Evolutionary conservation across 53 echinoderm and acorn worm species (phyloP).

Genomic region (Holothuria scabra): DNA sequence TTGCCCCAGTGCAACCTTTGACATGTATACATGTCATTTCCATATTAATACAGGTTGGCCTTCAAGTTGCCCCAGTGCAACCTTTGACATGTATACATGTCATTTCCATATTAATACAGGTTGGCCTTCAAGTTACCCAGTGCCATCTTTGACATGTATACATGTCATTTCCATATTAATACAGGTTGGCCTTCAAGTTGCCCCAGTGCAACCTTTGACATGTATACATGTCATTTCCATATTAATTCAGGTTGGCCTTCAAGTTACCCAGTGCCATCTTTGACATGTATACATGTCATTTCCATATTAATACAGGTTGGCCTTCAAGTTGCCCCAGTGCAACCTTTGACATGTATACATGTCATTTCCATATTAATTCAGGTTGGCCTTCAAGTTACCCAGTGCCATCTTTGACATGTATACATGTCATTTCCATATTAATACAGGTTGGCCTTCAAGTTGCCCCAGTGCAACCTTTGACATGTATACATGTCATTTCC

Average conservation of each 20-base stretch:
- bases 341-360: no score
- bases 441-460: slow-evolving; percentile 88
- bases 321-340: slow-evolving; percentile 83
- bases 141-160: no score
- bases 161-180: not conserved
- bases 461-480: slow-evolving; percentile 54
- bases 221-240: not conserved
- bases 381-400: no score
- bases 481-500: not conserved
- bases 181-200: slow-evolving; percentile 92
- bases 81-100: no score
- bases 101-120: not conserved
- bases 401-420: no score
- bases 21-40: no score
- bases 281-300: no score
- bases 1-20: no score
- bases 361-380: not conserved
- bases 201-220: slow-evolving; percentile 44
- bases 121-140: no score
- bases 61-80: slow-evolving; percentile 80
- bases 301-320: slow-evolving; percentile 63
- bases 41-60: slow-evolving; percentile 67
- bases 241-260: no score
- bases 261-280: no score
- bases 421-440: not conserved